A percentile compares a stretch with the other conserved stretches of the same genome.
Conservation (phyloP, 2,113 vertebrate species). For the Anseranas semipalmata region DNA sequence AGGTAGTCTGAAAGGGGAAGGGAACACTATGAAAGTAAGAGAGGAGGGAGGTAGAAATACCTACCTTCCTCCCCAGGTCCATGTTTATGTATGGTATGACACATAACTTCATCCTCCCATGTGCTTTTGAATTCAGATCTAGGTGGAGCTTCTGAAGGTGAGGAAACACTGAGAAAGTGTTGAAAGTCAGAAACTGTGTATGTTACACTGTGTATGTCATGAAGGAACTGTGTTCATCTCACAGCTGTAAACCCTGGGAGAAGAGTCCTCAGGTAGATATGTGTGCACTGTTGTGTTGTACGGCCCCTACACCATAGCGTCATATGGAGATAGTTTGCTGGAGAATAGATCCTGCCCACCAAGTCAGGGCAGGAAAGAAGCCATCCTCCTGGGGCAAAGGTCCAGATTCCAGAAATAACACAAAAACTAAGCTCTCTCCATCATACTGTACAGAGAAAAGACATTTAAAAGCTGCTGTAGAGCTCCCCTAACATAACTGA, state of each 20-base stretch:
- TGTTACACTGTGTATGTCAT: background rate
- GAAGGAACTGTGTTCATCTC: background rate
- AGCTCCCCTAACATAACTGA: background rate
- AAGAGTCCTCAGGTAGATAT: background rate
- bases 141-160: constrained; percentile 1
- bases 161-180: background rate
- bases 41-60: background rate
- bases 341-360: background rate
- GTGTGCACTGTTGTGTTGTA: background rate
- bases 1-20: background rate
- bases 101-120: background rate
- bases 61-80: background rate
- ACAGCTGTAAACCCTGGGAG: background rate
- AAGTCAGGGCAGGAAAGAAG: background rate
- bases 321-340: background rate
- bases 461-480: background rate
- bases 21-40: background rate
- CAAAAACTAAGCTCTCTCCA: background rate
- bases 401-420: background rate
- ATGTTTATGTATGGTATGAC: background rate
- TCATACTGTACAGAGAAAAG: background rate
- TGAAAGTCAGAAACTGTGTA: background rate
- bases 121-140: background rate
- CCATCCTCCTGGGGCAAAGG: background rate
- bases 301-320: background rate